phyloP scores from a whole-genome alignment of 53 echinoderm and acorn worm species.

The Stichopus horrens region DNA sequence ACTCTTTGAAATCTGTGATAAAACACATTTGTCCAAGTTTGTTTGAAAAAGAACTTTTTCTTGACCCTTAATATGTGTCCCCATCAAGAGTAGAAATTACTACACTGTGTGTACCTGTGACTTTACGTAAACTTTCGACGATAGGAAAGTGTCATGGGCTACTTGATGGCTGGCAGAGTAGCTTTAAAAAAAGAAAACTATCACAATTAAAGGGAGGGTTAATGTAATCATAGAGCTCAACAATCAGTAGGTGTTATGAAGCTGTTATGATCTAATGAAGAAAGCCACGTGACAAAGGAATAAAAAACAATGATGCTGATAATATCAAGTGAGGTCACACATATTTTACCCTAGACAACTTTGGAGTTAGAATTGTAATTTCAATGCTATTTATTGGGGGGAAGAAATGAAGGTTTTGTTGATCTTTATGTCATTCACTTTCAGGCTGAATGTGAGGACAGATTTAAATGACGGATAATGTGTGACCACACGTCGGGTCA shows the following conservation, averaged over 20 bases:
- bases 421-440: no score
- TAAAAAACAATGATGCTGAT: background rate
- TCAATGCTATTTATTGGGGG: no score
- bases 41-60: background rate
- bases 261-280: background rate
- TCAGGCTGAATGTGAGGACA: background rate
- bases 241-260: background rate
- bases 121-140: no score
- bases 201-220: no score
- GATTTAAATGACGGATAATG: background rate
- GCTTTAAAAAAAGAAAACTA: no score
- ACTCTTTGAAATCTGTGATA: background rate
- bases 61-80: no score
- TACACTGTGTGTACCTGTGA: no score
- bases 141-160: no score
- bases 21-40: slow-evolving; percentile 14
- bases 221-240: background rate
- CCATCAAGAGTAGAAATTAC: no score
- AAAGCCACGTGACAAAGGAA: slow-evolving; percentile 1
- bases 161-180: no score
- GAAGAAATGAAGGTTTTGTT: no score
- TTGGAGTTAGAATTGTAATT: no score
- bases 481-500: background rate
- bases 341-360: background rate
- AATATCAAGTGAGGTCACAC: background rate